Percentiles rank a stretch among this genome's conserved stretches.
Conservation (phyloP, 2,888 invertebrate genomes). For the Catonia carolina region DNA sequence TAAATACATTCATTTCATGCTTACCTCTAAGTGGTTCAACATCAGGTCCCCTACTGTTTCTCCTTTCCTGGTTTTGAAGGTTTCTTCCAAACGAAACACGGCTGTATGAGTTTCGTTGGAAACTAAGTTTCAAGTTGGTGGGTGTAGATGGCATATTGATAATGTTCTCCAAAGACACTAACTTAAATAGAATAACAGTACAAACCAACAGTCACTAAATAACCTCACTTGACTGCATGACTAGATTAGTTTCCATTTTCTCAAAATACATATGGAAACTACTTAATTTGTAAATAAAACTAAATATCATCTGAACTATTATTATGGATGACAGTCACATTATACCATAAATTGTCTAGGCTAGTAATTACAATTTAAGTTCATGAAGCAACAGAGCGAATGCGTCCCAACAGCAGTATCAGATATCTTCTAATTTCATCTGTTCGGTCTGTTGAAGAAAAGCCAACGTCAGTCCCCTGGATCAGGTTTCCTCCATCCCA, state of each 20-base stretch:
- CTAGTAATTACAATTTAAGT: too few species aligned
- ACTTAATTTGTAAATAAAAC: too few species aligned
- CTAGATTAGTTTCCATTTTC: too few species aligned
- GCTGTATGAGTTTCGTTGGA: slow-evolving; percentile 43
- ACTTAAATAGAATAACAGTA: background rate
- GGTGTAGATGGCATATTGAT: slow-evolving; percentile 43
- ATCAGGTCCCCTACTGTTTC: slow-evolving; percentile 42
- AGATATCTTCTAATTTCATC: slow-evolving; percentile 28
- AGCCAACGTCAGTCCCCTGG: slow-evolving; percentile 37
- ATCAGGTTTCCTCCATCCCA: slow-evolving; percentile 37
- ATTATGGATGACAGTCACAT: too few species aligned
- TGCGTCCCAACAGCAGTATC: background rate
- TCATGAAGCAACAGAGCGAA: slow-evolving; percentile 8
- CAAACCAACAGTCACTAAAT: background rate
- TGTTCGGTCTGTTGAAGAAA: slow-evolving; percentile 31
- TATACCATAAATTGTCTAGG: too few species aligned
- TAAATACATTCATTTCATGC: too few species aligned
- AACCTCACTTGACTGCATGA: too few species aligned
- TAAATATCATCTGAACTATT: too few species aligned
- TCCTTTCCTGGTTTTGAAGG: slow-evolving; percentile 29
- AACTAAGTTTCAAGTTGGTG: slow-evolving; percentile 43
- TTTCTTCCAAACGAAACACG: slow-evolving; percentile 41
- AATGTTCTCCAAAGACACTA: background rate
- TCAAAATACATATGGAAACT: too few species aligned
- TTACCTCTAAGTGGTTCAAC: slow-evolving; percentile 45